These are phyloP conservation scores for Mesocricetus auratus DNA, from an alignment of 2,113 vertebrate species.

Conservation along the genomic window DNA sequence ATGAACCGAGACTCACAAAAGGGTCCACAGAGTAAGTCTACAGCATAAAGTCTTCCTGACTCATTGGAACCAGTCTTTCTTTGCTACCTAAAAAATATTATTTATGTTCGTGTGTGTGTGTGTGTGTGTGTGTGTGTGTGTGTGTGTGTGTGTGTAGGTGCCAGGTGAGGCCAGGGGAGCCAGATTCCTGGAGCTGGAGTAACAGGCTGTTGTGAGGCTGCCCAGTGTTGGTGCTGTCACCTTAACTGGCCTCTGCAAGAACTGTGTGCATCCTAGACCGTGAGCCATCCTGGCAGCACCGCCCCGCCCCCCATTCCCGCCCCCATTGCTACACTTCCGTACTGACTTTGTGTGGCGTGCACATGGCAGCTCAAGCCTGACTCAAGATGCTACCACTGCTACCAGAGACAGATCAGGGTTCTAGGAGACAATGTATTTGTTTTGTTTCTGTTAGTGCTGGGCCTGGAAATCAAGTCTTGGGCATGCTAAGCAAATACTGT, in stretches of 20 bases:
- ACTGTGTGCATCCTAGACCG: not conserved
- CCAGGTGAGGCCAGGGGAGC: not conserved
- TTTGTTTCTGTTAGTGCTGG: not conserved
- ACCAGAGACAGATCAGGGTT: not conserved
- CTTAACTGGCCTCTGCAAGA: not conserved
- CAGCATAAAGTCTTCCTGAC: not conserved
- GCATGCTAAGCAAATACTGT: not conserved
- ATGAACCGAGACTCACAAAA: not conserved
- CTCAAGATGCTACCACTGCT: not conserved
- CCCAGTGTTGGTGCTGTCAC: not conserved
- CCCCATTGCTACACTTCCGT: not conserved
- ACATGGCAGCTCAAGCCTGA: not conserved
- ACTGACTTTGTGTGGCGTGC: not conserved
- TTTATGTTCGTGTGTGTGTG: not conserved
- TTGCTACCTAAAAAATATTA: not conserved
- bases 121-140: not conserved
- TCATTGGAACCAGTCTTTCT: not conserved
- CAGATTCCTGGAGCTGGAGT: not conserved
- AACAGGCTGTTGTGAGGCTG: not conserved
- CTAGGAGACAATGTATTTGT: not conserved
- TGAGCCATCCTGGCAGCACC: not conserved
- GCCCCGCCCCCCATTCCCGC: not conserved
- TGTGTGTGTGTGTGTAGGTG: not conserved
- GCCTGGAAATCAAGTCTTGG: not conserved
- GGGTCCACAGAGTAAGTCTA: not conserved